Conservation (phyloP, 1,140 invertebrate genomes). For the Drosophila lacteicornis region DNA sequence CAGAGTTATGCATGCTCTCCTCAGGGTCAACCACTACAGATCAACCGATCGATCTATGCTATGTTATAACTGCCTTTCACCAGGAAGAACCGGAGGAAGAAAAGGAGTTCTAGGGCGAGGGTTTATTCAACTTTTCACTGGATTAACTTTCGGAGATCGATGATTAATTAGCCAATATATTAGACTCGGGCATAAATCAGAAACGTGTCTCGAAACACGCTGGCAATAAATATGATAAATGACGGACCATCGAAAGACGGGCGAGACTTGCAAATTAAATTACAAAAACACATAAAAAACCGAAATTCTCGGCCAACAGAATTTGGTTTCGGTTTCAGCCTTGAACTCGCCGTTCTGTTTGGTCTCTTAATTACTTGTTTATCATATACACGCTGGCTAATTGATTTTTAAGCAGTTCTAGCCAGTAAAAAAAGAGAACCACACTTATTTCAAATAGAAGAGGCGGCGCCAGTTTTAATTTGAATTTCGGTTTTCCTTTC, state of each 20-base stretch:
- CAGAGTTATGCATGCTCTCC: conserved; percentile 38
- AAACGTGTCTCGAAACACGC: conserved; percentile 51
- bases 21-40: conserved; percentile 41
- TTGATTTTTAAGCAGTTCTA: conserved; percentile 73
- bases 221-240: conserved; percentile 68
- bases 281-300: conserved; percentile 56
- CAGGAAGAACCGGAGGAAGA: conserved; percentile 42
- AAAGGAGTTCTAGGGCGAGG: conserved; percentile 32
- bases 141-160: conserved; percentile 31
- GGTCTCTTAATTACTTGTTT: conserved; percentile 71
- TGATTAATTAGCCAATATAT: conserved; percentile 69
- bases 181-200: conserved; percentile 36
- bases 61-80: conserved; percentile 31
- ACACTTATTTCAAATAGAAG: conserved; percentile 11
- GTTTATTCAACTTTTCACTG: conserved; percentile 73
- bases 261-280: conserved; percentile 67
- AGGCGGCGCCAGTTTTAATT: conserved; percentile 50
- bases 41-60: not conserved
- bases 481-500: conserved; percentile 43
- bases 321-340: conserved; percentile 49
- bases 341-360: conserved; percentile 63
- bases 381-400: conserved; percentile 55
- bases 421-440: conserved; percentile 14
- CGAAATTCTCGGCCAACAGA: conserved; percentile 23
- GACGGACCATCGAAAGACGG: conserved; percentile 52